Evolutionary conservation across 1,140 invertebrate genomes (phyloP).

Genomic region (Drosophila prosaltans): DNA sequence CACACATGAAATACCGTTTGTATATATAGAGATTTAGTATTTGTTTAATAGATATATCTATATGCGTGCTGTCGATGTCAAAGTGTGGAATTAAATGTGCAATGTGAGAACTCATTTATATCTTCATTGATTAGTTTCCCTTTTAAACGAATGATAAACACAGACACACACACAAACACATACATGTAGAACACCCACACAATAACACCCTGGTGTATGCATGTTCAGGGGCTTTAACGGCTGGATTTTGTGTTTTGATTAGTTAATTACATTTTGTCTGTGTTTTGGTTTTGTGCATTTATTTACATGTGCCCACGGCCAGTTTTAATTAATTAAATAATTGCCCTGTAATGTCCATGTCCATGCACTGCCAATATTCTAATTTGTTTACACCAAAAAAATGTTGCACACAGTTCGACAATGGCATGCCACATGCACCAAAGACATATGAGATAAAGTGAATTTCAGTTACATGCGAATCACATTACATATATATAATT

Average conservation of each 20-base stretch:
- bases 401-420: not conserved
- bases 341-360: slow-evolving; percentile 54
- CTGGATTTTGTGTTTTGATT: slow-evolving; percentile 67
- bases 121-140: slow-evolving; percentile 66
- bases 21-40: not conserved
- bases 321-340: slow-evolving; percentile 79
- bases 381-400: not conserved
- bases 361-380: slow-evolving; percentile 17
- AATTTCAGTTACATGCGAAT: not conserved
- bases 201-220: not conserved
- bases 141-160: slow-evolving; percentile 10
- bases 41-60: not conserved
- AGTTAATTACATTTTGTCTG: slow-evolving; percentile 76
- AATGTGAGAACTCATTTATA: slow-evolving; percentile 38
- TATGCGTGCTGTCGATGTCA: slow-evolving; percentile 31
- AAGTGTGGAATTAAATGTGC: slow-evolving; percentile 46
- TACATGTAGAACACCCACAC: not conserved
- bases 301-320: slow-evolving; percentile 59
- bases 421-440: slow-evolving; percentile 6
- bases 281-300: slow-evolving; percentile 65
- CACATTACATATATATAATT: not conserved
- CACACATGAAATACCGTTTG: no score
- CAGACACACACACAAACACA: slow-evolving; percentile 10
- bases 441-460: not conserved
- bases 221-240: slow-evolving; percentile 20